Evolutionary conservation across 2,113 vertebrate genomes (phyloP).

Genomic region (Plecturocebus donacophilus): DNA sequence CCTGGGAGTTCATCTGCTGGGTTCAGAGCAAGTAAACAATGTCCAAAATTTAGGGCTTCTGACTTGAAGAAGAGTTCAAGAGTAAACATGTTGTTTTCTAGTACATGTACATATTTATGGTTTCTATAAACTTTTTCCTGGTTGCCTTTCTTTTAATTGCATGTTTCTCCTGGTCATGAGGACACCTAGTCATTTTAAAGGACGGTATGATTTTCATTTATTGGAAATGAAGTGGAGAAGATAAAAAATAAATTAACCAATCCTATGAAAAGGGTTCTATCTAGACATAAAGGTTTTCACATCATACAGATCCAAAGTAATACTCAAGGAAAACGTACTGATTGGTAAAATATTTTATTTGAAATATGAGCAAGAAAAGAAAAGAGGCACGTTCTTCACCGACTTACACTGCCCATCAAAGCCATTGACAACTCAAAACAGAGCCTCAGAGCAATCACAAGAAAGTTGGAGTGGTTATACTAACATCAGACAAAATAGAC

Average conservation of each 20-base stretch:
- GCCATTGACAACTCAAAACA: conserved; percentile 19
- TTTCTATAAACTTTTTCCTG: conserved; percentile 75
- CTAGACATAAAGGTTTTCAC: neutral
- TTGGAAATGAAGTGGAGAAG: neutral
- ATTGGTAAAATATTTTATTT: neutral
- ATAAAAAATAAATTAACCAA: neutral
- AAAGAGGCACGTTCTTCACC: neutral
- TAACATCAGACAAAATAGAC: neutral
- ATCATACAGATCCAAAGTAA: too few relatives aligned
- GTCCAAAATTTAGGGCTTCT: conserved; percentile 75
- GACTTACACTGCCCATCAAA: neutral
- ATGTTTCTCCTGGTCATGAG: conserved; percentile 49
- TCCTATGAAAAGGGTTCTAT: neutral
- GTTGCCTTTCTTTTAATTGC: conserved; percentile 78
- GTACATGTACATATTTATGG: conserved; percentile 70
- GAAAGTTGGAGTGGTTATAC: neutral
- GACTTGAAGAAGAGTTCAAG: conserved; percentile 65
- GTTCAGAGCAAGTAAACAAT: conserved; percentile 50
- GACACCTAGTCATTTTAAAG: neutral
- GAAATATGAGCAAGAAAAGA: neutral
- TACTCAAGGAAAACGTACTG: neutral
- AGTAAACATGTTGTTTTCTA: conserved; percentile 73
- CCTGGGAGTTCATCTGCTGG: conserved; percentile 38
- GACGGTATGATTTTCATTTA: neutral
- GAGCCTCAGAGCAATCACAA: neutral